phyloP scores from a whole-genome alignment of 2,888 invertebrate genomes.

The Erebia ligea region DNA sequence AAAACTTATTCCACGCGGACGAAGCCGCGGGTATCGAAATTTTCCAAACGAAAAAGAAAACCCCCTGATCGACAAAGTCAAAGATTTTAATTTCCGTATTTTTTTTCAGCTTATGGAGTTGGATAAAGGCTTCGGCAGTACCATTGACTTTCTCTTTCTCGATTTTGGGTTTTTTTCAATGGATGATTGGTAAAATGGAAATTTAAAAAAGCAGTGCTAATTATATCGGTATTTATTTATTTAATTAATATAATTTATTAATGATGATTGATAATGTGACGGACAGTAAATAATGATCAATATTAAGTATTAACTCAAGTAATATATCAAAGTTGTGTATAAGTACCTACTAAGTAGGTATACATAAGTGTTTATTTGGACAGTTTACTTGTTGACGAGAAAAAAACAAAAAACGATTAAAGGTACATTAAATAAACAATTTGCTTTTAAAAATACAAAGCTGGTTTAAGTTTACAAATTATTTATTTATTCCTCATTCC shows the following conservation, averaged over 20 bases:
- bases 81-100: conserved; percentile 19
- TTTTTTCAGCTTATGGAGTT: conserved; percentile 86
- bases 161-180: conserved; percentile 90
- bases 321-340: conserved; percentile 1
- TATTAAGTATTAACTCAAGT: neutral
- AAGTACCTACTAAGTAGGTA: too few species aligned
- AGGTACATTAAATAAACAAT: neutral
- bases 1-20: too few species aligned
- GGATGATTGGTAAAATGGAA: conserved; percentile 89
- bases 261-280: neutral
- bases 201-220: conserved; percentile 49
- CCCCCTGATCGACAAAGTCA: neutral
- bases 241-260: neutral
- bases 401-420: neutral
- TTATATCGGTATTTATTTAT: conserved; percentile 2
- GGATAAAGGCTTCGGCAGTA: conserved; percentile 89
- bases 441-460: neutral
- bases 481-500: too few species aligned
- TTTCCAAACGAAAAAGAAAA: too few species aligned
- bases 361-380: conserved; percentile 13
- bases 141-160: conserved; percentile 92
- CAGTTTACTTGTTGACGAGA: conserved; percentile 1
- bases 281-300: neutral
- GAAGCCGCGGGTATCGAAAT: too few species aligned
- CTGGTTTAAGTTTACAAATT: neutral